A percentile compares a stretch with the other conserved stretches of the same genome.
These are phyloP conservation scores for Clarias platycephalus DNA, from an alignment of 2,797 vertebrate genomes.

Conservation along the genomic window DNA sequence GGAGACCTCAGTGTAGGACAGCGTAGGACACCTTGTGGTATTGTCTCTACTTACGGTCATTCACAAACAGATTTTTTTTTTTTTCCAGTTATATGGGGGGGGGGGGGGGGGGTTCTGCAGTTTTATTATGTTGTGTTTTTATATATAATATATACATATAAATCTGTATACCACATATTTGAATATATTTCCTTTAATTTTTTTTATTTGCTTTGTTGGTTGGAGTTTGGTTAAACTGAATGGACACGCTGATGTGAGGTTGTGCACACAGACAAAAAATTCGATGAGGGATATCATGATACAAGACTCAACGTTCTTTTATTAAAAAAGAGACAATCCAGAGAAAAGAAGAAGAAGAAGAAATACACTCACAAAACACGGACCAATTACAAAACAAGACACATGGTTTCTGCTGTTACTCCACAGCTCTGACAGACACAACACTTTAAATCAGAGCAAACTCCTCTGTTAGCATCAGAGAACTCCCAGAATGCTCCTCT, in stretches of 20 bases:
- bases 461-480: slow-evolving; percentile 6
- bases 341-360: not conserved
- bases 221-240: slow-evolving; percentile 42
- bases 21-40: not conserved
- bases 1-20: slow-evolving; percentile 84
- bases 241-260: not conserved
- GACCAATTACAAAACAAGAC: not conserved
- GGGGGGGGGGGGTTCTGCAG: slow-evolving; percentile 59
- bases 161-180: slow-evolving; percentile 65
- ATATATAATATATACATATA: slow-evolving; percentile 59
- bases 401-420: not conserved
- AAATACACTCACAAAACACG: not conserved
- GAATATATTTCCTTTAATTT: slow-evolving; percentile 59
- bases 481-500: slow-evolving; percentile 25
- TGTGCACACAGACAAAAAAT: not conserved
- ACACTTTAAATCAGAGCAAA: slow-evolving; percentile 22
- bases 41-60: slow-evolving; percentile 27
- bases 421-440: slow-evolving; percentile 4
- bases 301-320: not conserved
- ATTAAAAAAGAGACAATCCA: not conserved
- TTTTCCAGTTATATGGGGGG: slow-evolving; percentile 50
- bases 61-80: slow-evolving; percentile 44
- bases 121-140: slow-evolving; percentile 53
- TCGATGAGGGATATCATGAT: not conserved
- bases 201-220: slow-evolving; percentile 11